Percentiles rank a stretch among this genome's conserved stretches.
phyloP scores from a whole-genome alignment of 2,888 invertebrate species.

The Hypsopygia costalis region DNA sequence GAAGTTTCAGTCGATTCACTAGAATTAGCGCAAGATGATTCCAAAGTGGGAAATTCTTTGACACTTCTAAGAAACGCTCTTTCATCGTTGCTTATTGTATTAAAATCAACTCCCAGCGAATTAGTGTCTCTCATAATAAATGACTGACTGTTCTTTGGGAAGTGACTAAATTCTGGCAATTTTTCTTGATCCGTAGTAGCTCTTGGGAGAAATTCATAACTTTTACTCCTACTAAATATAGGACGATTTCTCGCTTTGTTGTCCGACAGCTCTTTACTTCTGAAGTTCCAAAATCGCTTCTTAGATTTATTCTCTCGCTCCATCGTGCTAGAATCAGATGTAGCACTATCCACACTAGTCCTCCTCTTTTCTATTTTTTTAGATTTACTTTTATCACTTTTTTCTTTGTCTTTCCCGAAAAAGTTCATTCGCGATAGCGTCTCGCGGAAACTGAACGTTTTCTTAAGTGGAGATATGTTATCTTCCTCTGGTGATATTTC shows the following conservation, averaged over 20 bases:
- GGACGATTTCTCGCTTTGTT: conserved; percentile 46
- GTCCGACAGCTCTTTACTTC: conserved; percentile 15
- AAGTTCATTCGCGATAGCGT: conserved; percentile 59
- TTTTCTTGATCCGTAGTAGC: conserved; percentile 49
- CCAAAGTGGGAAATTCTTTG: conserved; percentile 45
- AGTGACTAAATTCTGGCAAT: conserved; percentile 20
- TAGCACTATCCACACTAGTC: conserved; percentile 20
- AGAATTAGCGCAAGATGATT: conserved; percentile 51
- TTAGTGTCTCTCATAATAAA: conserved; percentile 56
- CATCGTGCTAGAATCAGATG: conserved; percentile 11
- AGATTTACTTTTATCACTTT: conserved; percentile 43
- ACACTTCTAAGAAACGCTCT: conserved; percentile 60
- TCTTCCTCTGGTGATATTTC: conserved; percentile 52
- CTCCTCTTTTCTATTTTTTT: conserved; percentile 33
- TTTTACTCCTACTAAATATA: conserved; percentile 62
- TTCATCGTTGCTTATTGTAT: conserved; percentile 56
- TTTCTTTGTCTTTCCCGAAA: conserved; percentile 55
- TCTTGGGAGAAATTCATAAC: conserved; percentile 68
- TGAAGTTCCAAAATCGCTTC: conserved; percentile 68
- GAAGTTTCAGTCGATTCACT: conserved; percentile 56
- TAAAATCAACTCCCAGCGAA: conserved; percentile 56
- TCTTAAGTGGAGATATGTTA: conserved; percentile 51
- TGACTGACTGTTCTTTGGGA: conserved; percentile 44
- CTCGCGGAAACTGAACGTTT: conserved; percentile 69
- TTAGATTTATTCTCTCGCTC: conserved; percentile 34